Conservation (phyloP, 1,140 invertebrate species). For the Pristionchus pacificus region DNA sequence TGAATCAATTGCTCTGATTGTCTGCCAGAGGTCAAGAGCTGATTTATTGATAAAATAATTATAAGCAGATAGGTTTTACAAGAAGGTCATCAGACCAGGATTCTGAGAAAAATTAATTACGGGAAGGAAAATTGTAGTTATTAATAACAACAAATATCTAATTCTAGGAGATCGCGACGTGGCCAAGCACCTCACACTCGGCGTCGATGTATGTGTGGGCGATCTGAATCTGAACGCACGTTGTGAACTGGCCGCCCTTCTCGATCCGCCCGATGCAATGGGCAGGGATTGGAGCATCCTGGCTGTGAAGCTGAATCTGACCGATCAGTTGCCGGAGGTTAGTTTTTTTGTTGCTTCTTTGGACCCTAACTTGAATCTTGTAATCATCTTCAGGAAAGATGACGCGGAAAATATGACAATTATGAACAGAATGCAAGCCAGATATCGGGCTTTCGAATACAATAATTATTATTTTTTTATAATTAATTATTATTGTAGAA, state of each 20-base stretch:
- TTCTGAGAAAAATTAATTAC: too few relatives aligned
- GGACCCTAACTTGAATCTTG: neutral
- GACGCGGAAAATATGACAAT: neutral
- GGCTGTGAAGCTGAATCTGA: constrained; percentile 70
- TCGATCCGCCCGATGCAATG: constrained; percentile 74
- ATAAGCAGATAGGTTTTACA: too few relatives aligned
- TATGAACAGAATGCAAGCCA: neutral
- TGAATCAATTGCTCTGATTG: too few relatives aligned
- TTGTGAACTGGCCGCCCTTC: constrained; percentile 62
- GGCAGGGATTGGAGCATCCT: constrained; percentile 79
- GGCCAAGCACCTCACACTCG: constrained; percentile 58
- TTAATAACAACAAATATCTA: neutral
- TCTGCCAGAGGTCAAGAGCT: too few relatives aligned
- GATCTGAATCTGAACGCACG: constrained; percentile 61
- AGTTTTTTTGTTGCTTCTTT: neutral
- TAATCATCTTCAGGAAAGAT: neutral
- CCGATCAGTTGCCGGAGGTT: constrained; percentile 63
- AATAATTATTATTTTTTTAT: neutral
- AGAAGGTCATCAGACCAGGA: too few relatives aligned
- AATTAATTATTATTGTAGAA: neutral
- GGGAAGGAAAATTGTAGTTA: too few relatives aligned
- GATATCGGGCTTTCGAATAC: neutral
- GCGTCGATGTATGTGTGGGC: constrained; percentile 62
- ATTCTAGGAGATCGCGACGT: constrained; percentile 59
- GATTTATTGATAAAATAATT: too few relatives aligned